Evolutionary conservation across 2,113 vertebrate species (phyloP).

Genomic region (Ivindomyrus marchei): DNA sequence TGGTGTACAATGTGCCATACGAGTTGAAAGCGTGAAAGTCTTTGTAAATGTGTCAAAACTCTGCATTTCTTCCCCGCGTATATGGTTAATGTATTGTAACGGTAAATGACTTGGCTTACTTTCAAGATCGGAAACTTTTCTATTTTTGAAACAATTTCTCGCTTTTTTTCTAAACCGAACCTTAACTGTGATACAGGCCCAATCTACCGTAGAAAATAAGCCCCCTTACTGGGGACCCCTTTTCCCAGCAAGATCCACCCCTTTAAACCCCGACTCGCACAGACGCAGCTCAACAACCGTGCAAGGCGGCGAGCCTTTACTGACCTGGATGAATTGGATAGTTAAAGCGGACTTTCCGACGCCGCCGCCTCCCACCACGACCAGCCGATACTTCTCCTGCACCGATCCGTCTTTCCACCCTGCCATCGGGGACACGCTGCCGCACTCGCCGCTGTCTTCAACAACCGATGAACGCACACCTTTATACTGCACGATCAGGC

Average conservation of each 20-base stretch:
- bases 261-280: background rate
- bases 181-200: conserved; percentile 22
- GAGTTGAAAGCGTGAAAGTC: background rate
- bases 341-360: conserved; percentile 72
- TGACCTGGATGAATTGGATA: conserved; percentile 83
- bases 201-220: conserved; percentile 30
- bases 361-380: conserved; percentile 71
- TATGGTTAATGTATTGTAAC: background rate
- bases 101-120: background rate
- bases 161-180: background rate
- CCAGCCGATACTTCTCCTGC: conserved; percentile 85
- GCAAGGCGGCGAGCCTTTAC: conserved; percentile 36
- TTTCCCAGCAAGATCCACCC: conserved; percentile 29
- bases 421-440: conserved; percentile 74
- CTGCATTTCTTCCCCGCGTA: background rate
- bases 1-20: background rate
- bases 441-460: conserved; percentile 41
- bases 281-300: conserved; percentile 23
- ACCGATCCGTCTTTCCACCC: conserved; percentile 88
- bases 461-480: conserved; percentile 57
- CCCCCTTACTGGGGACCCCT: conserved; percentile 40
- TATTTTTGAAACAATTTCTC: background rate
- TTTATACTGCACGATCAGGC: conserved; percentile 51
- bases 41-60: background rate
- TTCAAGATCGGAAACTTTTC: conserved; percentile 15